A percentile compares a stretch with the other conserved stretches of the same genome.
These are phyloP conservation scores for Athalia cordata DNA, from an alignment of 2,888 invertebrate genomes.

Conservation along the genomic window DNA sequence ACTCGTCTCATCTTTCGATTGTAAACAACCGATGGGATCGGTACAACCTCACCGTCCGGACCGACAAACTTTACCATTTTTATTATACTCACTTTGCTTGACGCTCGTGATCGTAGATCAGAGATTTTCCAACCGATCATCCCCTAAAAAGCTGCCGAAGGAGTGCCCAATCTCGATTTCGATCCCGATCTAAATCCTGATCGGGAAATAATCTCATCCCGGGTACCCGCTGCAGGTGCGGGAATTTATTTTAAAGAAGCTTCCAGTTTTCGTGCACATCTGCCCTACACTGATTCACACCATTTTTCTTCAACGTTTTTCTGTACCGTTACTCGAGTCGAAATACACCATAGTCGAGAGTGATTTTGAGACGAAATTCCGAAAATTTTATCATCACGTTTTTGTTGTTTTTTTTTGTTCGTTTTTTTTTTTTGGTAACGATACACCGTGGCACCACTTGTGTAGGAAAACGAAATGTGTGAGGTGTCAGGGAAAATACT, in stretches of 20 bases:
- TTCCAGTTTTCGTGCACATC: constrained; percentile 24
- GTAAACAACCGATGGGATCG: no score
- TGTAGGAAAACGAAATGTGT: no score
- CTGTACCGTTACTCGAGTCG: not conserved
- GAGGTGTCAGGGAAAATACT: no score
- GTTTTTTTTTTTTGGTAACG: no score
- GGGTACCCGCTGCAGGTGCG: constrained; percentile 14
- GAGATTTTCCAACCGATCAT: not conserved
- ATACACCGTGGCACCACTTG: no score
- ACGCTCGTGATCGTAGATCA: not conserved
- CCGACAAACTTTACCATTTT: no score
- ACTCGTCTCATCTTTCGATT: no score
- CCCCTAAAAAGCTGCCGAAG: not conserved
- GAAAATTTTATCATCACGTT: no score
- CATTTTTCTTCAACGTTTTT: constrained; percentile 4
- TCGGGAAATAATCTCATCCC: constrained; percentile 27
- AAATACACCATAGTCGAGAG: no score
- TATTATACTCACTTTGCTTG: not conserved
- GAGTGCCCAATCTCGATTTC: constrained; percentile 18
- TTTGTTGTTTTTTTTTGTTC: not conserved
- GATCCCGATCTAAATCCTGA: not conserved
- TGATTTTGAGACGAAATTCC: no score
- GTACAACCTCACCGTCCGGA: no score
- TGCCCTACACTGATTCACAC: constrained; percentile 24
- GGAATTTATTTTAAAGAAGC: not conserved